phyloP scores from a whole-genome alignment of 2,888 invertebrate genomes.

The Apamea anceps region DNA sequence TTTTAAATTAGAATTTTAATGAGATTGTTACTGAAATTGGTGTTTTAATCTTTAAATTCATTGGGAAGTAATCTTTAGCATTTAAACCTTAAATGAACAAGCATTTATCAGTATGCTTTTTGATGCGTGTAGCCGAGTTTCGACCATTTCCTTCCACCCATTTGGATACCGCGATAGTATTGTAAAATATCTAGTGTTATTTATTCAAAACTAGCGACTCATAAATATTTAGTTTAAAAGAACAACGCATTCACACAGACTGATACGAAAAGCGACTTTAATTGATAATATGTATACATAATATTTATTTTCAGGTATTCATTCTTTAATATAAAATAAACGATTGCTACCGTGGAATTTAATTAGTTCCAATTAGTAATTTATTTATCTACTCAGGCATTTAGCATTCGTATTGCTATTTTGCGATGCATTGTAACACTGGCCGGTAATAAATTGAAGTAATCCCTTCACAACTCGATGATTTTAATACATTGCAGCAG shows the following conservation, averaged over 20 bases:
- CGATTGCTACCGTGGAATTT: not conserved
- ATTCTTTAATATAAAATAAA: not conserved
- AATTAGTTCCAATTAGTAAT: not conserved
- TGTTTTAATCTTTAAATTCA: not conserved
- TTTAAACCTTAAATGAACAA: not conserved
- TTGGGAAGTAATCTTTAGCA: not conserved
- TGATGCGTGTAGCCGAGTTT: not conserved
- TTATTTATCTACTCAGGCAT: not conserved
- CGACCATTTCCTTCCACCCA: not conserved
- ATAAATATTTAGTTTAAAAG: not conserved
- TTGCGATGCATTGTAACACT: slow-evolving; percentile 1
- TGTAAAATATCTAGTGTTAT: not conserved
- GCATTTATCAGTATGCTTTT: not conserved
- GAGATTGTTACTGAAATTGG: slow-evolving; percentile 21
- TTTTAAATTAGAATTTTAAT: slow-evolving; percentile 49
- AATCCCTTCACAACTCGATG: not conserved
- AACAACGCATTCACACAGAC: not conserved
- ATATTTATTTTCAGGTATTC: not conserved
- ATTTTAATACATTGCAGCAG: slow-evolving; percentile 1
- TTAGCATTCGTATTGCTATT: not conserved
- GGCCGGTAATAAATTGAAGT: not conserved
- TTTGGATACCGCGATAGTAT: not conserved
- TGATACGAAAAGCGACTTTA: not conserved
- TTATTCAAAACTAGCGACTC: not conserved
- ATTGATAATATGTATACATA: not conserved